A percentile compares a stretch with the other conserved stretches of the same genome.
phyloP scores from a whole-genome alignment of 2,113 vertebrate species.

The Eclectus roratus region DNA sequence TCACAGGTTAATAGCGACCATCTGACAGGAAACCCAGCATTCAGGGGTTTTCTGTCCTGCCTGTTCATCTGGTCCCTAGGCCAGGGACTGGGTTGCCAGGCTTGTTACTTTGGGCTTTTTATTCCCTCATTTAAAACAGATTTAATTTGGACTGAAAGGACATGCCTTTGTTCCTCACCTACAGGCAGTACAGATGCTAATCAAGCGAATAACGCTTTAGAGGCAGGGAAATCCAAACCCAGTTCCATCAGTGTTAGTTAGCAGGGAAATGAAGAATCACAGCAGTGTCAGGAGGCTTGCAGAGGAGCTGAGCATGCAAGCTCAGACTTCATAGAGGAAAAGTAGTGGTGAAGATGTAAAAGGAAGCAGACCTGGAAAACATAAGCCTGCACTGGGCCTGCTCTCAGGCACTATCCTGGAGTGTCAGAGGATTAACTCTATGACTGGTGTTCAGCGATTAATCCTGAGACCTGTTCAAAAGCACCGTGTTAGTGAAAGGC shows the following conservation, averaged over 20 bases:
- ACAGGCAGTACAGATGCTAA: not conserved
- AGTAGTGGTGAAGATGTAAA: not conserved
- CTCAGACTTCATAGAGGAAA: not conserved
- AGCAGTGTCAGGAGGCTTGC: not conserved
- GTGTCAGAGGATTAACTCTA: not conserved
- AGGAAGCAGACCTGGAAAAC: not conserved
- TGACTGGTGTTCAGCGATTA: not conserved
- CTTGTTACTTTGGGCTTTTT: not conserved
- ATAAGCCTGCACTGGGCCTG: too few species aligned
- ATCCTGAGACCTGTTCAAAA: not conserved
- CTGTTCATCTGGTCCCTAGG: not conserved
- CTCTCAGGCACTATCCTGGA: not conserved
- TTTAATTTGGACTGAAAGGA: not conserved
- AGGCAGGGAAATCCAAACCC: not conserved
- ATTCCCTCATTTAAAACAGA: not conserved
- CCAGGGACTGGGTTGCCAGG: not conserved
- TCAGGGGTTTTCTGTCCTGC: not conserved
- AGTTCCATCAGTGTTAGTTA: not conserved
- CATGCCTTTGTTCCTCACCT: not conserved
- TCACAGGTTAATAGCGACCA: not conserved
- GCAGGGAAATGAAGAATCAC: not conserved
- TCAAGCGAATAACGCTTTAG: not conserved
- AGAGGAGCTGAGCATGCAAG: not conserved
- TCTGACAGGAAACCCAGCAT: not conserved
- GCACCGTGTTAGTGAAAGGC: not conserved